A percentile compares a stretch with the other conserved stretches of the same genome.
These are phyloP conservation scores for Phasia obesa DNA, from an alignment of 2,888 invertebrate species.

Conservation along the genomic window DNA sequence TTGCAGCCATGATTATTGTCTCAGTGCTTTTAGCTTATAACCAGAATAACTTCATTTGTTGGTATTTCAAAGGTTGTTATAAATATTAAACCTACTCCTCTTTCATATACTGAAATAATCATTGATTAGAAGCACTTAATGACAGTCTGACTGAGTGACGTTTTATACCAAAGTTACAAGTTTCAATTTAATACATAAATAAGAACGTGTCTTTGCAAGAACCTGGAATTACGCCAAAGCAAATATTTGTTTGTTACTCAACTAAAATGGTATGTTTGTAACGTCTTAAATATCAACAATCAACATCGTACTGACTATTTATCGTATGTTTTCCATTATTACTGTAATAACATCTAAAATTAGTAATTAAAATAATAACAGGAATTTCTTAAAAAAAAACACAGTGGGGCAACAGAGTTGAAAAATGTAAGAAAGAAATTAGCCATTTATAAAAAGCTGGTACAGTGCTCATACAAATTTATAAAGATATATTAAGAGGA, in stretches of 20 bases:
- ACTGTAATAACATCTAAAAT: constrained; percentile 32
- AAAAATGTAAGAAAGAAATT: too few relatives aligned
- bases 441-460: too few relatives aligned
- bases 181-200: constrained; percentile 33
- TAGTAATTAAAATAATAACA: constrained; percentile 5
- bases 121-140: constrained; percentile 24
- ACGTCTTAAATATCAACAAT: neutral
- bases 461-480: too few relatives aligned
- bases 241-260: constrained; percentile 9
- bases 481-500: too few relatives aligned
- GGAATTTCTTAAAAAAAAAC: neutral
- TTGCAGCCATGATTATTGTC: neutral
- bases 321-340: constrained; percentile 24
- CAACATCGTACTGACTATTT: constrained; percentile 6
- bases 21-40: neutral
- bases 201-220: constrained; percentile 42
- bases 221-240: constrained; percentile 57
- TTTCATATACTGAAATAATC: constrained; percentile 6
- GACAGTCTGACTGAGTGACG: constrained; percentile 44
- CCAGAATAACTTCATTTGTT: neutral
- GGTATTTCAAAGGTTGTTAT: neutral
- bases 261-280: constrained; percentile 14
- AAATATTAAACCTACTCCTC: neutral
- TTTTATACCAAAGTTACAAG: constrained; percentile 5
- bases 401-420: too few relatives aligned